Evolutionary conservation across 1,140 invertebrate genomes (phyloP).

Genomic region (Aphis gossypii): DNA sequence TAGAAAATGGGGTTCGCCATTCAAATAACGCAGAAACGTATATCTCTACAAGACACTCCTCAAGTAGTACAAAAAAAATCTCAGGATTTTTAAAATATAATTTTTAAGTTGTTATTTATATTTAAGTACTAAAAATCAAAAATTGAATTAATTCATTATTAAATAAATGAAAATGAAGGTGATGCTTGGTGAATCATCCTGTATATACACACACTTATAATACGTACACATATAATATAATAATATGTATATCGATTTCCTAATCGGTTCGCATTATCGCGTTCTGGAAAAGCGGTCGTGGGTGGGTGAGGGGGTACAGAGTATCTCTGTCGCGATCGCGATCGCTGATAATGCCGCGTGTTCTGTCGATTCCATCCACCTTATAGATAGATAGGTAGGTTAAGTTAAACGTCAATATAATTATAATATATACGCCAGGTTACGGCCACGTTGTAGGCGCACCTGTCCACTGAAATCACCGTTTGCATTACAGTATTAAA

Average conservation of each 20-base stretch:
- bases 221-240: background rate
- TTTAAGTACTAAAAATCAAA: background rate
- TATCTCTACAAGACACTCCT: background rate
- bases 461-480: background rate
- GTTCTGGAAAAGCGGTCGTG: background rate
- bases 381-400: background rate
- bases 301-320: background rate
- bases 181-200: background rate
- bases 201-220: background rate
- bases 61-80: background rate
- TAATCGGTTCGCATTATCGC: background rate
- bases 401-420: slow-evolving; percentile 21
- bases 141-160: background rate
- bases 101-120: background rate
- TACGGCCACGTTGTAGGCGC: background rate
- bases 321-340: background rate
- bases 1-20: background rate
- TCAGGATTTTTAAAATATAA: background rate
- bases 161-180: background rate
- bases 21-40: background rate
- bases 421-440: background rate
- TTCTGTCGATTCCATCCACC: background rate
- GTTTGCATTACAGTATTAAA: background rate
- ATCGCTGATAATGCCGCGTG: background rate
- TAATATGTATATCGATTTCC: background rate